Conservation (phyloP, 23 tunicate species). For the Halocynthia aurantium region DNA sequence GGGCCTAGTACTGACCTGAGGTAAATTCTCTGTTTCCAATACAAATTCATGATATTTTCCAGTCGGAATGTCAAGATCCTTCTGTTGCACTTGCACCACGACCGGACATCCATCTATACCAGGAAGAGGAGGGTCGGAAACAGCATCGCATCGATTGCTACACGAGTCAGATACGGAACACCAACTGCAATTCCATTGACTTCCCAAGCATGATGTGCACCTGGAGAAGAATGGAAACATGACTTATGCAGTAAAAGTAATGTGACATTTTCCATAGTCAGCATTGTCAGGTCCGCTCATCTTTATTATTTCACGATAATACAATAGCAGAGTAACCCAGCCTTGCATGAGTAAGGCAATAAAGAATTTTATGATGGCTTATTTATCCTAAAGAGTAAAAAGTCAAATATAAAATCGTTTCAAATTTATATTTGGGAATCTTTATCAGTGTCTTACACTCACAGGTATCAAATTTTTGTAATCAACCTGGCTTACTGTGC, state of each 20-base stretch:
- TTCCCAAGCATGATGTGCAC: conserved; percentile 55
- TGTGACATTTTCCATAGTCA: too few species aligned
- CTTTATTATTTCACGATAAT: background rate
- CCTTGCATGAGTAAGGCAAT: background rate
- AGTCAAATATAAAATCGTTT: too few species aligned
- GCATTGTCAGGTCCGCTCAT: too few species aligned
- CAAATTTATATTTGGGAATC: too few species aligned
- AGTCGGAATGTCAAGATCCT: conserved; percentile 10
- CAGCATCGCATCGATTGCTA: background rate
- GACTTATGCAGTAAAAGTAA: background rate
- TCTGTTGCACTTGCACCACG: conserved; percentile 13
- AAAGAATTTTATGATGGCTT: too few species aligned
- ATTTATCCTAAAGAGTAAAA: too few species aligned
- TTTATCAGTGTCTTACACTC: too few species aligned
- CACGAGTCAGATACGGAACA: conserved; percentile 29
- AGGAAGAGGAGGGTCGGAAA: background rate
- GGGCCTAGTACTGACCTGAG: background rate
- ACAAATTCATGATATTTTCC: conserved; percentile 9
- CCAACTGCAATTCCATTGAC: conserved; percentile 63
- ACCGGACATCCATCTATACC: conserved; percentile 23
- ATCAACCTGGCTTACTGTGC: too few species aligned
- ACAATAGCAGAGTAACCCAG: background rate
- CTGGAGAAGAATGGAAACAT: conserved; percentile 18
- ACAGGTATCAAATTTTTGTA: too few species aligned
- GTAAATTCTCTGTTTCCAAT: background rate